Conservation (phyloP, 2,797 vertebrate genomes). For the Rhynchotus rufescens region DNA sequence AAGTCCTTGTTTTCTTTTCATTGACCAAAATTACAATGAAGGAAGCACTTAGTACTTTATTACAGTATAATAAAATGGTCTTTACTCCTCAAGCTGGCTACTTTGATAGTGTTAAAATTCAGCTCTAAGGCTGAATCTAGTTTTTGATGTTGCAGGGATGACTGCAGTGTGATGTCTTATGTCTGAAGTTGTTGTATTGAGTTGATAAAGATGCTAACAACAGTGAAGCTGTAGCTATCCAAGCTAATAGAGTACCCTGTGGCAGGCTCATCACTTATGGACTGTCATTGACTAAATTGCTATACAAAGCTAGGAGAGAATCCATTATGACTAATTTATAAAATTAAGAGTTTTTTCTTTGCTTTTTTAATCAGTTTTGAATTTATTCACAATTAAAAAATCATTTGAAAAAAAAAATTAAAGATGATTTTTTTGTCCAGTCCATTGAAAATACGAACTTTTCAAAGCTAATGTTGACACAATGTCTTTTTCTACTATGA, state of each 20-base stretch:
- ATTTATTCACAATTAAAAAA: neutral
- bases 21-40: neutral
- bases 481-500: neutral
- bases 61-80: neutral
- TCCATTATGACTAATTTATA: neutral
- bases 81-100: neutral
- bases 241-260: neutral
- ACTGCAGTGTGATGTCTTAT: neutral
- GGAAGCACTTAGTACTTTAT: neutral
- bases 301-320: neutral
- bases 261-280: neutral
- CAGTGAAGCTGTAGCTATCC: neutral
- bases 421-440: neutral
- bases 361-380: neutral
- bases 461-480: neutral
- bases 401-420: neutral
- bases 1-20: neutral
- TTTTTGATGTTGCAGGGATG: neutral
- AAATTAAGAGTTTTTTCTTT: neutral
- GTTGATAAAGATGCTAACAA: neutral
- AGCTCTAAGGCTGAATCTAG: neutral
- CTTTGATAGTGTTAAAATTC: neutral
- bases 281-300: neutral
- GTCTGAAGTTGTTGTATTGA: neutral
- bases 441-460: neutral